These are phyloP conservation scores for Macrophya alboannulata DNA, from an alignment of 2,888 invertebrate genomes.

Conservation along the genomic window DNA sequence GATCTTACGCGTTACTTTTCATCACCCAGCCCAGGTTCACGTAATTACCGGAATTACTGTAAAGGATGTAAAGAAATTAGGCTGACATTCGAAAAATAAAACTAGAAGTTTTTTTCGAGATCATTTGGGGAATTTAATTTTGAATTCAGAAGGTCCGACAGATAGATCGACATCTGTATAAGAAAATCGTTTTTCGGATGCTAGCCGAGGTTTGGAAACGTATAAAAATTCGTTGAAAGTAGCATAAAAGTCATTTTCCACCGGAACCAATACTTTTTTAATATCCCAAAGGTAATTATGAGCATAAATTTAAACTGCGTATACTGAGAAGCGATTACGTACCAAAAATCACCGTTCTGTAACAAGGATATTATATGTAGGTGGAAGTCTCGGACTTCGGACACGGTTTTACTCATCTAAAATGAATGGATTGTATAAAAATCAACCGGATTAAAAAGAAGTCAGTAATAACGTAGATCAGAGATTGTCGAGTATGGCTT, in stretches of 20 bases:
- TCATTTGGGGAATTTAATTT: too few species aligned
- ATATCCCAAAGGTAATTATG: too few species aligned
- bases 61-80: not conserved
- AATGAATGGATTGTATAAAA: not conserved
- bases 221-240: too few species aligned
- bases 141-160: too few species aligned
- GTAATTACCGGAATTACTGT: not conserved
- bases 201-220: too few species aligned
- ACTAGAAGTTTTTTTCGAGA: too few species aligned
- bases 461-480: not conserved
- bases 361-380: not conserved
- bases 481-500: conserved; percentile 4
- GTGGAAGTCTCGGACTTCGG: not conserved
- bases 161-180: too few species aligned
- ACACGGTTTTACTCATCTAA: not conserved
- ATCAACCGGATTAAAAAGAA: not conserved
- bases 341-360: not conserved
- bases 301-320: not conserved
- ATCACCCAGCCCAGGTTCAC: not conserved
- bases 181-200: too few species aligned
- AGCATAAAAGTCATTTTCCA: too few species aligned
- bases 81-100: not conserved
- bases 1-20: not conserved
- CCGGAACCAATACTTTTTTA: too few species aligned
- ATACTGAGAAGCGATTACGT: not conserved